Percentiles rank a stretch among this genome's conserved stretches.
Evolutionary conservation across 2,797 vertebrate species (phyloP).

Genomic region (Pantherophis vulpinus): DNA sequence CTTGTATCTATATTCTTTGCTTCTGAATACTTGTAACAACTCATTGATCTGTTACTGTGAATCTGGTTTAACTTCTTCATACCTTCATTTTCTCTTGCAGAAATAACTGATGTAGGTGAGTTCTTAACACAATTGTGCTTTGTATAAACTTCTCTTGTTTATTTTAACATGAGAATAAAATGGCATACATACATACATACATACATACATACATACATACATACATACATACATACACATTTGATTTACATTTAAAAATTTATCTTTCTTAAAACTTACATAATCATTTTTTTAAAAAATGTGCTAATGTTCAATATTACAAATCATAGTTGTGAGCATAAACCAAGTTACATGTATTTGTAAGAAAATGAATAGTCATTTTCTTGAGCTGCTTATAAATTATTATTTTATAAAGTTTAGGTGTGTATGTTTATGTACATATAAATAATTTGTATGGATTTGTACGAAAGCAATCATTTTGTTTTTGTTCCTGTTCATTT

Average conservation of each 20-base stretch:
- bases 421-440: background rate
- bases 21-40: slow-evolving; percentile 37
- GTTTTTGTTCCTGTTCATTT: background rate
- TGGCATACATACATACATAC: background rate
- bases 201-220: too few species aligned
- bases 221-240: too few species aligned
- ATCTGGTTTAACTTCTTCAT: slow-evolving; percentile 59
- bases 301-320: background rate
- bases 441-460: background rate
- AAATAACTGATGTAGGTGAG: slow-evolving; percentile 81
- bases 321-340: background rate
- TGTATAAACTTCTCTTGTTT: background rate
- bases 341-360: background rate
- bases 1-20: slow-evolving; percentile 23
- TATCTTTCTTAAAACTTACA: background rate
- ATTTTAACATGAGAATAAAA: background rate
- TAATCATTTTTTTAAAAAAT: background rate
- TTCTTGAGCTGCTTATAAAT: background rate
- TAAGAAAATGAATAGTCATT: background rate
- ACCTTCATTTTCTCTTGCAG: slow-evolving; percentile 76
- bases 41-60: slow-evolving; percentile 50
- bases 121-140: slow-evolving; percentile 47
- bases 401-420: background rate
- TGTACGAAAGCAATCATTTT: background rate
- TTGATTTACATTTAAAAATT: background rate